These are phyloP conservation scores for Schizopygopsis malacanthus DNA, from an alignment of 2,797 vertebrate species.

Conservation along the genomic window DNA sequence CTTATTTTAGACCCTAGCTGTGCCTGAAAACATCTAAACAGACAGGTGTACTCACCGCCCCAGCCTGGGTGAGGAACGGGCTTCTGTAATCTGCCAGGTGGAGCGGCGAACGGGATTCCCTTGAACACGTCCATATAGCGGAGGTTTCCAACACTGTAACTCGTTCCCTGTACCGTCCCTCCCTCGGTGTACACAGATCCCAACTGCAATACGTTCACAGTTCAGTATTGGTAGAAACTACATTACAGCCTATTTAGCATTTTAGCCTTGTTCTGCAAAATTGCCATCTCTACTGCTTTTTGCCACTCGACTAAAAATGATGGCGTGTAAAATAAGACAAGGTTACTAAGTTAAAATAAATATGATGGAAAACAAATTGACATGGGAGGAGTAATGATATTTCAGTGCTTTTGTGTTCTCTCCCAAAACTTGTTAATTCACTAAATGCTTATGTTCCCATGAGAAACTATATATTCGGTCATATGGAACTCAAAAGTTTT, in stretches of 20 bases:
- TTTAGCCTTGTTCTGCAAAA: neutral
- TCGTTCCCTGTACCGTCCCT: slow-evolving; percentile 87
- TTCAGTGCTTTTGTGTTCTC: neutral
- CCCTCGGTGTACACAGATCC: slow-evolving; percentile 88
- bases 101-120: slow-evolving; percentile 90
- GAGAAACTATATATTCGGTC: neutral
- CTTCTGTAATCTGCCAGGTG: slow-evolving; percentile 83
- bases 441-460: neutral
- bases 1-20: neutral
- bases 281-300: too few species aligned
- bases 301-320: neutral
- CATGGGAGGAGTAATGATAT: too few species aligned
- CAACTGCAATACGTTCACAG: slow-evolving; percentile 73
- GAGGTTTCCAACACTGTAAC: slow-evolving; percentile 72
- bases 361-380: neutral
- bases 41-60: slow-evolving; percentile 78
- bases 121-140: slow-evolving; percentile 86
- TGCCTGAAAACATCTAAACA: neutral
- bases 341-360: neutral
- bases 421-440: neutral
- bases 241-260: neutral
- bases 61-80: slow-evolving; percentile 88
- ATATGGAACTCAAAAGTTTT: neutral
- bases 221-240: neutral
- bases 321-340: neutral